These are phyloP conservation scores for Gambusia yucatana DNA, from an alignment of 2,797 vertebrate species.

Conservation along the genomic window DNA sequence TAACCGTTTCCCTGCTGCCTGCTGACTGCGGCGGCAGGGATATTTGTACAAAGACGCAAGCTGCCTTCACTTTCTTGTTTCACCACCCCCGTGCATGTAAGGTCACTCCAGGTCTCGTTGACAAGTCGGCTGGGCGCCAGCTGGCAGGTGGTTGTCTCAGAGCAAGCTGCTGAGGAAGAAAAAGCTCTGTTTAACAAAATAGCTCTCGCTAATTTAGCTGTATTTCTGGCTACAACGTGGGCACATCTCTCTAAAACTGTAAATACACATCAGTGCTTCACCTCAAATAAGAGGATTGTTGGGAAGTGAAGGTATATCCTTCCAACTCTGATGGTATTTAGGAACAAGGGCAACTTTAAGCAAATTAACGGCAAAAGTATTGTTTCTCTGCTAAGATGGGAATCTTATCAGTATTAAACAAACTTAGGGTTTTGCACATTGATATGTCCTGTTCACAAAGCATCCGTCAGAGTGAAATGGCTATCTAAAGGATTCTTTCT, in stretches of 20 bases:
- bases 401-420: background rate
- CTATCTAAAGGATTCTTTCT: background rate
- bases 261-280: background rate
- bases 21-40: slow-evolving; percentile 33
- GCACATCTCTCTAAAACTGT: background rate
- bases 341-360: background rate
- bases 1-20: slow-evolving; percentile 39
- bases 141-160: slow-evolving; percentile 21
- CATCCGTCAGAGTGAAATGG: background rate
- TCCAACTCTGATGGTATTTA: no score
- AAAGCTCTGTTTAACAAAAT: slow-evolving; percentile 16
- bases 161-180: slow-evolving; percentile 29
- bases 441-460: background rate
- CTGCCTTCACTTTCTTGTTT: slow-evolving; percentile 24
- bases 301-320: background rate
- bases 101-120: slow-evolving; percentile 42
- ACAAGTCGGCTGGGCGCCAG: slow-evolving; percentile 34
- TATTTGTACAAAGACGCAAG: background rate
- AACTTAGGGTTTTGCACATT: background rate
- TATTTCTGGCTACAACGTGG: background rate
- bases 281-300: background rate
- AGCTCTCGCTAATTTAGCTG: slow-evolving; percentile 1
- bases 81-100: slow-evolving; percentile 21
- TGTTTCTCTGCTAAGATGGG: background rate
- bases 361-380: background rate